Conservation (phyloP, 2,797 vertebrate species). For the Etheostoma nigrum region DNA sequence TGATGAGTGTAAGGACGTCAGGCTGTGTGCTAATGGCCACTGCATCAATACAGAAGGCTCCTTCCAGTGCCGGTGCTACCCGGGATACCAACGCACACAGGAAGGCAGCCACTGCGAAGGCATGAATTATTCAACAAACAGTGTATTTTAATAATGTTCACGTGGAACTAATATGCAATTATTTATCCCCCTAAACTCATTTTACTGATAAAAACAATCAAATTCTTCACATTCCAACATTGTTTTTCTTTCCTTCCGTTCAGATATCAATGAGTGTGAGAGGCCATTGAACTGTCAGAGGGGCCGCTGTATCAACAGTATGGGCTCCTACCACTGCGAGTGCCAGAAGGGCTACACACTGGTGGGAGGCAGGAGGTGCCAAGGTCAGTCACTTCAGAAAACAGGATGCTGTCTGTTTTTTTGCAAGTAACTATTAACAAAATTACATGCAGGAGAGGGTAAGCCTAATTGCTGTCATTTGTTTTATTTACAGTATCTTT, state of each 20-base stretch:
- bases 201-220: neutral
- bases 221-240: constrained; percentile 21
- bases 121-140: constrained; percentile 27
- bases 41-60: constrained; percentile 91
- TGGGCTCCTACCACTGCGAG: constrained; percentile 92
- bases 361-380: constrained; percentile 87
- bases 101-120: constrained; percentile 92
- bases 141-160: neutral
- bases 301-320: constrained; percentile 91
- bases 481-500: neutral
- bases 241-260: constrained; percentile 37
- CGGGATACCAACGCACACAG: constrained; percentile 89
- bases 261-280: constrained; percentile 93
- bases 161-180: neutral
- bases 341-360: constrained; percentile 89
- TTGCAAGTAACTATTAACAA: neutral
- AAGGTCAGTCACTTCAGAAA: constrained; percentile 81
- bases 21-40: constrained; percentile 86
- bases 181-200: neutral
- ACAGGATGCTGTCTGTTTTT: neutral
- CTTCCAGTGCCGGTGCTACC: constrained; percentile 89
- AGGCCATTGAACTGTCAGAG: constrained; percentile 87
- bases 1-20: constrained; percentile 87
- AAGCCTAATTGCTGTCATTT: neutral
- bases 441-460: neutral